phyloP scores from a whole-genome alignment of 2,113 vertebrate species.

The Cranoglanis bouderius region DNA sequence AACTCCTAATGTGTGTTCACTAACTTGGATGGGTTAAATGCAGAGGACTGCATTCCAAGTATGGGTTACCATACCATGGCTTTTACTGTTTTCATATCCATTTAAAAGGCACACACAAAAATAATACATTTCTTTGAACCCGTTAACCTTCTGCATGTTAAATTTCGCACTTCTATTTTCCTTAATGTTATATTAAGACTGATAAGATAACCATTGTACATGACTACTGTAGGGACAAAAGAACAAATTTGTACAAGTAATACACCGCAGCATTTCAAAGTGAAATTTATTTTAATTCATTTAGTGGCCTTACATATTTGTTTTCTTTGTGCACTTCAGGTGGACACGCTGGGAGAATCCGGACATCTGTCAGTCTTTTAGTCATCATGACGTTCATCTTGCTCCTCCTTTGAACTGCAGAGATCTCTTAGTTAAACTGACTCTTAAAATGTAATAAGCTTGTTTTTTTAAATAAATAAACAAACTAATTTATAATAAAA shows the following conservation, averaged over 20 bases:
- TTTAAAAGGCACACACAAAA: neutral
- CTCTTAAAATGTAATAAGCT: neutral
- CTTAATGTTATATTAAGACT: neutral
- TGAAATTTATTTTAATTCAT: neutral
- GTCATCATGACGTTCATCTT: constrained; percentile 21
- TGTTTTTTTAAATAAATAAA: neutral
- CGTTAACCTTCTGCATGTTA: neutral
- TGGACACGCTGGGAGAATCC: constrained; percentile 48
- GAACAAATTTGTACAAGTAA: neutral
- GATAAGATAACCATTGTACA: neutral
- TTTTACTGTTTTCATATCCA: neutral
- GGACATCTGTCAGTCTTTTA: constrained; percentile 55
- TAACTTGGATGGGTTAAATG: too few relatives aligned
- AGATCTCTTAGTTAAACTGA: neutral
- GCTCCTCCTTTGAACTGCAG: constrained; percentile 21
- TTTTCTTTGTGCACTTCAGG: constrained; percentile 50
- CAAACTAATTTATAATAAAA: neutral
- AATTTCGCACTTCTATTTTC: neutral
- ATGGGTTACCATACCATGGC: too few relatives aligned
- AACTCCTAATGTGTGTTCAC: too few relatives aligned
- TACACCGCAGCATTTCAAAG: neutral
- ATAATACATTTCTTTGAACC: neutral
- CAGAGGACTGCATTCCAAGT: too few relatives aligned
- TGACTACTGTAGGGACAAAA: too few relatives aligned
- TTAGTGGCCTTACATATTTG: neutral